Conservation (phyloP, 1,140 invertebrate genomes). For the Dufourea novaeangliae region DNA sequence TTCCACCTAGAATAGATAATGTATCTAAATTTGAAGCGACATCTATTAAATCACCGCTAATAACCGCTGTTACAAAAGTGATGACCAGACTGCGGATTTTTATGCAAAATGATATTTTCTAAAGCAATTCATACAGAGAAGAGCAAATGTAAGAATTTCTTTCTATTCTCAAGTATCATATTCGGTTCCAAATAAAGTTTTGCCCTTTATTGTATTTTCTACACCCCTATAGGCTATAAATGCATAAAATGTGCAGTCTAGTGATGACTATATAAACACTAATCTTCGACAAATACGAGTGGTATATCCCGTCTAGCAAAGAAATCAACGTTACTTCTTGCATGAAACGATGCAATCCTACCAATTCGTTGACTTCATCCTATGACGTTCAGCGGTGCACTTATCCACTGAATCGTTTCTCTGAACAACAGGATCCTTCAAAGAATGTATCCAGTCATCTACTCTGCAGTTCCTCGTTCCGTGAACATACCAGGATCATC, state of each 20-base stretch:
- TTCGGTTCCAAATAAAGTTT: no score
- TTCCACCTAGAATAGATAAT: not conserved
- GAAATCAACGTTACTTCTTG: slow-evolving; percentile 14
- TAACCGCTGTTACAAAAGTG: not conserved
- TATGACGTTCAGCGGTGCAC: no score
- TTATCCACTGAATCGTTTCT: no score
- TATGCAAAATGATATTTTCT: no score
- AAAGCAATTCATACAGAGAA: no score
- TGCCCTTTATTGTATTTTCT: no score
- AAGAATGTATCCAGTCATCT: not conserved
- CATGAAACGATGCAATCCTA: not conserved
- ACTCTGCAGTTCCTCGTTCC: not conserved
- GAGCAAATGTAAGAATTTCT: no score
- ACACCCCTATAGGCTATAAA: no score
- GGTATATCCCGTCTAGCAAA: not conserved
- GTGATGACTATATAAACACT: not conserved
- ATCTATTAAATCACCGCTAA: not conserved
- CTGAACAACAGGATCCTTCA: not conserved
- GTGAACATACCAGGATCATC: not conserved
- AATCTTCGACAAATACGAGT: not conserved
- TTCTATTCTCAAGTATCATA: no score
- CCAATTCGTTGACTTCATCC: not conserved
- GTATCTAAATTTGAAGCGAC: not conserved
- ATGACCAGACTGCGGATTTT: no score
- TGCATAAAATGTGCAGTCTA: no score